phyloP scores from a whole-genome alignment of 2,888 invertebrate genomes.

The Pheosia gnoma region DNA sequence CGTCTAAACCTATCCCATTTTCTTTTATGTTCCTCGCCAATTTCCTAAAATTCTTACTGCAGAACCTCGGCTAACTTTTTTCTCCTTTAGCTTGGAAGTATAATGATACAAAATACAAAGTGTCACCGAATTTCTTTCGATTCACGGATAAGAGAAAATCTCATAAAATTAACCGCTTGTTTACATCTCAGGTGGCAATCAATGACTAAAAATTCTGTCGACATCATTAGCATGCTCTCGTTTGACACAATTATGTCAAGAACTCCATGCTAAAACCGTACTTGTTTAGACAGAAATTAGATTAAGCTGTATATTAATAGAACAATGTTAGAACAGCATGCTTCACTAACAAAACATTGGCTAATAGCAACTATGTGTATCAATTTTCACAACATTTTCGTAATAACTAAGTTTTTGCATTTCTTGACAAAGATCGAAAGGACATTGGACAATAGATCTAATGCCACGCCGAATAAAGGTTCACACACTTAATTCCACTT shows the following conservation, averaged over 20 bases:
- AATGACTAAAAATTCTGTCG: conserved; percentile 15
- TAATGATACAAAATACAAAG: neutral
- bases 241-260: conserved; percentile 39
- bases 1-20: too few relatives aligned
- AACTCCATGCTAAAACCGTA: conserved; percentile 14
- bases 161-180: neutral
- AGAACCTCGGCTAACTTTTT: too few relatives aligned
- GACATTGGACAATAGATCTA: too few relatives aligned
- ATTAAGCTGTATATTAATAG: conserved; percentile 30
- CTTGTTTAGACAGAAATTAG: conserved; percentile 24
- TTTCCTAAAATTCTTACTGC: too few relatives aligned
- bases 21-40: too few relatives aligned
- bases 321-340: conserved; percentile 18
- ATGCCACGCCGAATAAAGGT: too few relatives aligned
- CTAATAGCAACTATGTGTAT: neutral
- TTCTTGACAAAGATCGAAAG: too few relatives aligned
- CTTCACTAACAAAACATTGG: conserved; percentile 22
- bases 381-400: neutral
- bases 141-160: neutral
- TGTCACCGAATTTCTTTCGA: neutral
- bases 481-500: too few relatives aligned
- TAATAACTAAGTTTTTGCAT: neutral
- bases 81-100: too few relatives aligned
- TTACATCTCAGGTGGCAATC: conserved; percentile 17
- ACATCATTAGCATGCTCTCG: neutral